phyloP scores from a whole-genome alignment of 2,113 vertebrate species.

The Pangasianodon hypophthalmus region DNA sequence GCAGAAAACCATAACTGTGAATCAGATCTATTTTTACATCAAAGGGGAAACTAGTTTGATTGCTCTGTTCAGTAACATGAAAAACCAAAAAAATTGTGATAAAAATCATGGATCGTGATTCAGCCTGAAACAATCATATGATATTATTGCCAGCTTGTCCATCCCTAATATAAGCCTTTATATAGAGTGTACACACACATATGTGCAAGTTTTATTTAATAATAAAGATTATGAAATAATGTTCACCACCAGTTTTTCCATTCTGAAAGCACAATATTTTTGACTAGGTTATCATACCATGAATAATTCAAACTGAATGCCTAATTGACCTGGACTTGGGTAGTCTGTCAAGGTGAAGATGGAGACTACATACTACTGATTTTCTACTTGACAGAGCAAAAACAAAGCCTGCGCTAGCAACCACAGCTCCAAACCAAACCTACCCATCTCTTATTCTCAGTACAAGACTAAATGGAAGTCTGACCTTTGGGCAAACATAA shows the following conservation, averaged over 20 bases:
- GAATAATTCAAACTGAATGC: neutral
- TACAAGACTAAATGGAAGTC: constrained; percentile 9
- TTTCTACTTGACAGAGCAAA: neutral
- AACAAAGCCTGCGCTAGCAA: neutral
- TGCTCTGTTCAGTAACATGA: neutral
- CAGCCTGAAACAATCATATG: neutral
- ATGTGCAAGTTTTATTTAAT: too few species aligned
- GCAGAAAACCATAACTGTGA: neutral
- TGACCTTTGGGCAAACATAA: constrained; percentile 19
- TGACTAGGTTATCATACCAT: neutral
- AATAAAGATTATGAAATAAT: too few species aligned
- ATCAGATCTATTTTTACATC: neutral
- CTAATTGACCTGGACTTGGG: neutral
- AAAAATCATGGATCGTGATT: too few species aligned
- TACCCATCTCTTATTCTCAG: neutral
- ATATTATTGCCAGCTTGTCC: too few species aligned
- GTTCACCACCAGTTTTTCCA: too few species aligned
- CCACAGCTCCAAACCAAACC: constrained; percentile 19
- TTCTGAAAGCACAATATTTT: neutral
- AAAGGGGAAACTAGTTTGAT: neutral
- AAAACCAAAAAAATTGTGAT: too few species aligned
- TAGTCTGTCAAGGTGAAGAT: neutral
- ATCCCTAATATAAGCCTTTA: too few species aligned
- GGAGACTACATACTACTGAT: neutral
- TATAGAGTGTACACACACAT: too few species aligned